These are phyloP conservation scores for Lampris megalopsis DNA, from an alignment of 2,113 vertebrate species.

Conservation along the genomic window DNA sequence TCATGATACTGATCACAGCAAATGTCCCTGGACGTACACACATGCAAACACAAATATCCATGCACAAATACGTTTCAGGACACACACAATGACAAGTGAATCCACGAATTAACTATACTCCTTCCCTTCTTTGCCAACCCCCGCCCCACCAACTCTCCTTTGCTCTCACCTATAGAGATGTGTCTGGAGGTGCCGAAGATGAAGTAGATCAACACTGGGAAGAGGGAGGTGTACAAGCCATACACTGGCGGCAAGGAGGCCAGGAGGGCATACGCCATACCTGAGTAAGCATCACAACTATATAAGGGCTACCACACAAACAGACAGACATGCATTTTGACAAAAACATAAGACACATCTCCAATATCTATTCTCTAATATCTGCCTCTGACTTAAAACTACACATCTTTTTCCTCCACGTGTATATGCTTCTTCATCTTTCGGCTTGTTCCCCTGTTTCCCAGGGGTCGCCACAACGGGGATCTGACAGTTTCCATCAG, in stretches of 20 bases:
- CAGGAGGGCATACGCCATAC: constrained; percentile 93
- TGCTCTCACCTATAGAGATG: constrained; percentile 90
- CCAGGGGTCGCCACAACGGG: no score
- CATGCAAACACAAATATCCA: background rate
- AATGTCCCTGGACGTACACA: constrained; percentile 86
- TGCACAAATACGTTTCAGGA: background rate
- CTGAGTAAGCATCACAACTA: constrained; percentile 64
- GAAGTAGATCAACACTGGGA: constrained; percentile 91
- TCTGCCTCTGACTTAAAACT: background rate
- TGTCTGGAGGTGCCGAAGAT: constrained; percentile 95
- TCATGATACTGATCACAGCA: constrained; percentile 93
- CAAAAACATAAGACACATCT: background rate
- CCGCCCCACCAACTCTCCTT: background rate
- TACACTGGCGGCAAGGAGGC: constrained; percentile 89
- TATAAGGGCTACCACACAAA: background rate
- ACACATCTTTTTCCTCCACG: no score
- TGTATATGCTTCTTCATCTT: no score
- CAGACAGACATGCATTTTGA: background rate
- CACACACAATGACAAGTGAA: background rate
- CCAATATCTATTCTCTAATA: no score
- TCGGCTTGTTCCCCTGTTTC: no score
- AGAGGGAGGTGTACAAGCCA: constrained; percentile 93
- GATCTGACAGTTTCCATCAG: no score
- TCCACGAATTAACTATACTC: background rate
- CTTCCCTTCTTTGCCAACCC: background rate